Evolutionary conservation across 1,140 invertebrate species (phyloP).

Genomic region (Adoxophyes honmai): DNA sequence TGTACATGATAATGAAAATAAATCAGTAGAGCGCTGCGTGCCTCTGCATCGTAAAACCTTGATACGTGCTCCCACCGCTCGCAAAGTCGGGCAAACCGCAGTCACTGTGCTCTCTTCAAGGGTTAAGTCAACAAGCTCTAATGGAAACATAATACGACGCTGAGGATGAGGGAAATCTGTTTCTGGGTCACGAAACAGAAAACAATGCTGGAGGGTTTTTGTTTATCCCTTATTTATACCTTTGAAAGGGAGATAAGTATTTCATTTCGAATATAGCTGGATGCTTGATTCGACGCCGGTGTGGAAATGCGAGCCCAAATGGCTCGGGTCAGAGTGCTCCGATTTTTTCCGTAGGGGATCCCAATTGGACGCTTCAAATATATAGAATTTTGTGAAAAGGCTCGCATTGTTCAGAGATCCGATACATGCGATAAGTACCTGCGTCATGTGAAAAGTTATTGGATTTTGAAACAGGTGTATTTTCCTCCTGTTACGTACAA

Average conservation of each 20-base stretch:
- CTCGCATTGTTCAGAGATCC: too few species aligned
- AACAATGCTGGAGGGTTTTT: slow-evolving; percentile 51
- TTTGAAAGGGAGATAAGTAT: slow-evolving; percentile 33
- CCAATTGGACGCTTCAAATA: too few species aligned
- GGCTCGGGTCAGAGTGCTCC: too few species aligned
- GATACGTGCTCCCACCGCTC: slow-evolving; percentile 33
- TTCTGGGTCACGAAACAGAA: slow-evolving; percentile 45
- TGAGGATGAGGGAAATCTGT: slow-evolving; percentile 44
- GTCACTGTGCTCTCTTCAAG: slow-evolving; percentile 39
- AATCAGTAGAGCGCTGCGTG: slow-evolving; percentile 39
- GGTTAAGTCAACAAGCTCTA: slow-evolving; percentile 60
- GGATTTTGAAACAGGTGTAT: too few species aligned
- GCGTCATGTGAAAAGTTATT: too few species aligned
- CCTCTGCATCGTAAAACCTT: slow-evolving; percentile 48
- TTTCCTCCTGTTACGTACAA: too few species aligned
- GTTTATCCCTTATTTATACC: slow-evolving; percentile 47
- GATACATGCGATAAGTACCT: too few species aligned
- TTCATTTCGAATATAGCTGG: slow-evolving; percentile 25
- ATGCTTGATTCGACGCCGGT: slow-evolving; percentile 8
- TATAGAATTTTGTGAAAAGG: too few species aligned
- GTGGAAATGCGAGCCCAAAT: too few species aligned
- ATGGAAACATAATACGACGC: slow-evolving; percentile 62
- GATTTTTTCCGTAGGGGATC: too few species aligned
- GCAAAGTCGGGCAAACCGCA: slow-evolving; percentile 26
- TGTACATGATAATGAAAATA: slow-evolving; percentile 53